Evolutionary conservation across 2,888 invertebrate genomes (phyloP).

Genomic region (Smittia sp.): DNA sequence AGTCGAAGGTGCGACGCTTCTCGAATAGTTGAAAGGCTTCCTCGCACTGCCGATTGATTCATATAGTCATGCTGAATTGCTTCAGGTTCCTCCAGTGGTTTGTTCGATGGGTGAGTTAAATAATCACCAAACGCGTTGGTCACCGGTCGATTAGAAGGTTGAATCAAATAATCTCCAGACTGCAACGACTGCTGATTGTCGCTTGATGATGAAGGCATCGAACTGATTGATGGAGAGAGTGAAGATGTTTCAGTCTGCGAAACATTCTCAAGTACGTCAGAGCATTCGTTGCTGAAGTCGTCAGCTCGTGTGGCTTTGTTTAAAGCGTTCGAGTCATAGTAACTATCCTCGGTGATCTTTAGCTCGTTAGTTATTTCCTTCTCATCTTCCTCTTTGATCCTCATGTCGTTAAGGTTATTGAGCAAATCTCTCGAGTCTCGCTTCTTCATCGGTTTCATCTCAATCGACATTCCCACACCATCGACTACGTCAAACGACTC

Average conservation of each 20-base stretch:
- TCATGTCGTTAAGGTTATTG: conserved; percentile 49
- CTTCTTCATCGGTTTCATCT: conserved; percentile 17
- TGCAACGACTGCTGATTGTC: conserved; percentile 30
- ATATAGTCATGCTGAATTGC: conserved; percentile 38
- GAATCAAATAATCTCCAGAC: conserved; percentile 57
- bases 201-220: conserved; percentile 31
- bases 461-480: not conserved
- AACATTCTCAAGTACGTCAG: conserved; percentile 50
- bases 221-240: not conserved
- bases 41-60: conserved; percentile 42
- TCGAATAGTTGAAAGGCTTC: not conserved
- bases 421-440: conserved; percentile 43
- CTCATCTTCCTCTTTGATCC: conserved; percentile 45
- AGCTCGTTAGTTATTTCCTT: conserved; percentile 49
- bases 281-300: conserved; percentile 53
- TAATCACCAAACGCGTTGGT: conserved; percentile 51
- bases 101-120: conserved; percentile 52
- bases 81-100: conserved; percentile 47
- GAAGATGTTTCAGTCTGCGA: conserved; percentile 35
- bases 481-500: conserved; percentile 44
- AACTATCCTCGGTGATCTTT: conserved; percentile 52
- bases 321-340: conserved; percentile 52
- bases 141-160: conserved; percentile 63
- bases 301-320: conserved; percentile 48
- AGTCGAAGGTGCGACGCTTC: conserved; percentile 43